A percentile compares a stretch with the other conserved stretches of the same genome.
Evolutionary conservation across 2,113 vertebrate species (phyloP).

Genomic region (Colinus virginianus): DNA sequence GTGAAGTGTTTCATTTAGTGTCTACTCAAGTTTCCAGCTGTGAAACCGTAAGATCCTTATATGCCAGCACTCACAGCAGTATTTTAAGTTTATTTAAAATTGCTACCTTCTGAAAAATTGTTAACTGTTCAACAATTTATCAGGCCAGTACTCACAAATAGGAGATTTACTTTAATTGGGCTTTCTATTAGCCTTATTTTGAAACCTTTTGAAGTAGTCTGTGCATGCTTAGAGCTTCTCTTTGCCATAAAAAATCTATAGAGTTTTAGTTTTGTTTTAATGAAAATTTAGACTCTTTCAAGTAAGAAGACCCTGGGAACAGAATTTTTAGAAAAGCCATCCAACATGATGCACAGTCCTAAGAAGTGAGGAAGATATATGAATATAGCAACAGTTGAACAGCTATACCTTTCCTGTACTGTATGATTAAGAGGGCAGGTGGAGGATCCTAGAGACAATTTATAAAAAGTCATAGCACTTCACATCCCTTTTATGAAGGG

Average conservation of each 20-base stretch:
- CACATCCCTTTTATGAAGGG: not conserved
- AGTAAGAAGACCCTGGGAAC: not conserved
- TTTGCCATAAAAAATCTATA: not conserved
- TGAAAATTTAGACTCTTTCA: not conserved
- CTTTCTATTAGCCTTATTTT: not conserved
- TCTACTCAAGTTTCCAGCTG: constrained; percentile 33
- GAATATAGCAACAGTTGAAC: not conserved
- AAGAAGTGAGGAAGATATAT: not conserved
- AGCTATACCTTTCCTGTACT: not conserved
- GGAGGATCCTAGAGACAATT: not conserved
- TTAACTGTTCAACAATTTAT: not conserved
- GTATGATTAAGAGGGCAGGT: not conserved
- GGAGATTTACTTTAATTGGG: not conserved
- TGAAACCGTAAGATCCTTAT: not conserved
- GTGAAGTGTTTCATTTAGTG: constrained; percentile 11
- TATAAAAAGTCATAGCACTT: not conserved
- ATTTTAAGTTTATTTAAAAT: not conserved
- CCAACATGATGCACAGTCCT: not conserved
- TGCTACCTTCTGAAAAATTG: not conserved
- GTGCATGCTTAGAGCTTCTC: not conserved
- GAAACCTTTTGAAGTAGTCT: not conserved
- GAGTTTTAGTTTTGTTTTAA: not conserved
- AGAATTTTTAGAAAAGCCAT: not conserved
- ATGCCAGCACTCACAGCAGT: not conserved
- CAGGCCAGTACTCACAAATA: not conserved